phyloP scores from a whole-genome alignment of 2,113 vertebrate species.

The Galbula dea region DNA sequence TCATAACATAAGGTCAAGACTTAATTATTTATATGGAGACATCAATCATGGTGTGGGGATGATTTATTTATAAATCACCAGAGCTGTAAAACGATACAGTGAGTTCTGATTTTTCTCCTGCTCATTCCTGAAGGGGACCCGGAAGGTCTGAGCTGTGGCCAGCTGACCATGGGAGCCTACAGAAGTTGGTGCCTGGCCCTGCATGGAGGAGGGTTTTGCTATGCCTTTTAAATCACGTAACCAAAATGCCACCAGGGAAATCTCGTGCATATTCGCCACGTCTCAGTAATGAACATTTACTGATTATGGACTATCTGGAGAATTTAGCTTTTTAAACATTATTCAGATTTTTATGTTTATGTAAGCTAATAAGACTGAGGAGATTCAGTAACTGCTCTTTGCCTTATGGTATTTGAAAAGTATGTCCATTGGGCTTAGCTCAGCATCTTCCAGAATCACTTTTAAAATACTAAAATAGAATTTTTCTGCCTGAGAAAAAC shows the following conservation, averaged over 20 bases:
- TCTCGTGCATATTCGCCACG: slow-evolving; percentile 63
- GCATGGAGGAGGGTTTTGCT: background rate
- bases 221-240: slow-evolving; percentile 11
- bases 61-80: slow-evolving; percentile 71
- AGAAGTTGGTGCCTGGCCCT: background rate
- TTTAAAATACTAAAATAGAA: slow-evolving; percentile 35
- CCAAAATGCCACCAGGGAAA: slow-evolving; percentile 48
- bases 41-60: slow-evolving; percentile 61
- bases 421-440: slow-evolving; percentile 12
- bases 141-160: background rate
- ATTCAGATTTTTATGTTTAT: slow-evolving; percentile 76
- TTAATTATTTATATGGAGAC: slow-evolving; percentile 79
- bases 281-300: slow-evolving; percentile 75
- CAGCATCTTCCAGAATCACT: slow-evolving; percentile 27
- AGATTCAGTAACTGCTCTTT: slow-evolving; percentile 67
- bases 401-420: slow-evolving; percentile 38
- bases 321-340: slow-evolving; percentile 75
- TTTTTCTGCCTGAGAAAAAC: slow-evolving; percentile 12
- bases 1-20: slow-evolving; percentile 75
- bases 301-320: slow-evolving; percentile 70
- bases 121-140: background rate
- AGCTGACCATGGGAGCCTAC: background rate
- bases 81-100: slow-evolving; percentile 2
- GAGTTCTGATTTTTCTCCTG: slow-evolving; percentile 26
- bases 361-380: slow-evolving; percentile 72